phyloP scores from a whole-genome alignment of 2,797 vertebrate genomes.

The Lagorchestes hirsutus region DNA sequence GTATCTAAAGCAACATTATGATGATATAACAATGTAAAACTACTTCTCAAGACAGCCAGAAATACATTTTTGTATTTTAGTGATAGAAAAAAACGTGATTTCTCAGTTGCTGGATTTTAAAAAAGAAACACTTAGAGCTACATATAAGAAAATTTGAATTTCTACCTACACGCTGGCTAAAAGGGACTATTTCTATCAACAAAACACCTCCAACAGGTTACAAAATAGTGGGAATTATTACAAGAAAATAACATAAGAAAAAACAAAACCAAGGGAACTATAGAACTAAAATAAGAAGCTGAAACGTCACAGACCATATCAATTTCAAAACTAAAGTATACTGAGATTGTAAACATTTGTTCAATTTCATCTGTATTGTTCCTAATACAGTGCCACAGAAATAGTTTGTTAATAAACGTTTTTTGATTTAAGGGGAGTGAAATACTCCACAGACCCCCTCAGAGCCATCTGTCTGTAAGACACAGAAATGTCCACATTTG shows the following conservation, averaged over 20 bases:
- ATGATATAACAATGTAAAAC: conserved; percentile 64
- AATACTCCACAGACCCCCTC: conserved; percentile 53
- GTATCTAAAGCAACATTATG: conserved; percentile 67
- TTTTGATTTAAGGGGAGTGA: conserved; percentile 64
- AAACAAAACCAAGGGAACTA: conserved; percentile 44
- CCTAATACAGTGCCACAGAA: conserved; percentile 63
- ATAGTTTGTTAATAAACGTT: conserved; percentile 52
- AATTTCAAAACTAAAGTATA: conserved; percentile 65
- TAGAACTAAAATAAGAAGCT: conserved; percentile 52
- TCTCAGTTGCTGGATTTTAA: conserved; percentile 60
- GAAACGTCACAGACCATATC: conserved; percentile 37
- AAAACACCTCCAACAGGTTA: conserved; percentile 44
- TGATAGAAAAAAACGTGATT: conserved; percentile 57
- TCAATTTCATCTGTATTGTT: conserved; percentile 58
- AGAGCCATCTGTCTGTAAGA: conserved; percentile 56
- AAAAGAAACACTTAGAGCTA: conserved; percentile 59
- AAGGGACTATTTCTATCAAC: conserved; percentile 58
- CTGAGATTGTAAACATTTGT: conserved; percentile 57
- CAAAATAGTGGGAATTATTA: conserved; percentile 42
- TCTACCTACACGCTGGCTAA: conserved; percentile 1
- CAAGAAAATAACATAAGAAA: conserved; percentile 57
- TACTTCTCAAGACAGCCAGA: conserved; percentile 47
- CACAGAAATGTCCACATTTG: conserved; percentile 49
- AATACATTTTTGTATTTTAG: conserved; percentile 44
- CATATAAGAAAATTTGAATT: conserved; percentile 1